Base-by-base conservation (phyloP, 2,797 vertebrate genomes). In the Tympanoctomys barrerae region DNA sequence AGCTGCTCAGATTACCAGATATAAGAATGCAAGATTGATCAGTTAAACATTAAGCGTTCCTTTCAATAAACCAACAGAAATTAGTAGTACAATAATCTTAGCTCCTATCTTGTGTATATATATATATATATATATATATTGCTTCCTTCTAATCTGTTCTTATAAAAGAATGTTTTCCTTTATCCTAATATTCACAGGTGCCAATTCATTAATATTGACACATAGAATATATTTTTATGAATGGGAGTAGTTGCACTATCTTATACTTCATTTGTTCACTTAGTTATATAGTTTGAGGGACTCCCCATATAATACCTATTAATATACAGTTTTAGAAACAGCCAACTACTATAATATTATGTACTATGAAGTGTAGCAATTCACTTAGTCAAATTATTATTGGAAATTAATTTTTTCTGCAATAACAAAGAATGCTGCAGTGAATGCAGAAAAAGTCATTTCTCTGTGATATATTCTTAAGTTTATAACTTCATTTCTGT, bases 271-370 rank as follows among this genome's bases (percentile, higher is more conserved):
- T 75, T 87, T 97, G 49, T 94, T 93, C 2, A 95, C 1, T 78
- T 95, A 75, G 49, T 91, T 61, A 24, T 86, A 79, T 93, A 28
- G 19, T 6, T 62, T 33, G 57, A 85, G 80, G 59, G 1, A 87
- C 31, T 91, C 95, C 81, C 52, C 33, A 39, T 75, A 78, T 28
- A 79, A 84, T 39, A 62, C 0, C 12, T 68, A 78, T 87, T 93
- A 81, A 79, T 92, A 49, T 94, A 12, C 70, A 62, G 61, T 93
- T 91, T 87, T 4, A 46, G 83, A 92, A 84, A 4, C 57, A 19
- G 46, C 36, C 42, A 83, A 92, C 39, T 66, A 39, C 36, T 39
- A 22, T 71, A 94, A 71, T 97, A 80, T 78, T 94, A 78, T 49
- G 1, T 61, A 87, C 36, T 80, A 0, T 77, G 54, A 89, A 1